Evolutionary conservation across 92 coral and sea anemone genomes (phyloP).

Genomic region (Pocillopora meandrina): DNA sequence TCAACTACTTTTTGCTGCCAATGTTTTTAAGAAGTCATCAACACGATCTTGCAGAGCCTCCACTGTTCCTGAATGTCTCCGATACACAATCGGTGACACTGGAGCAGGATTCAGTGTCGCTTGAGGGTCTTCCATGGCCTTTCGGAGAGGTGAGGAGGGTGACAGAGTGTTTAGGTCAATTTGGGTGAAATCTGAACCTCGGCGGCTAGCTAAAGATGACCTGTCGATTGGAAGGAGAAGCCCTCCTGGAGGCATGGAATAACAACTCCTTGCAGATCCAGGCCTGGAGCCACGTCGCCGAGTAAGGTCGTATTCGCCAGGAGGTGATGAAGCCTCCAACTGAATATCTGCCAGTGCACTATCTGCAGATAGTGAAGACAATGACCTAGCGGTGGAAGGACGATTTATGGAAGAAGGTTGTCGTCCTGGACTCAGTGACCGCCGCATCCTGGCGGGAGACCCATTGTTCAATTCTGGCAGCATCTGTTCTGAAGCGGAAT

Average conservation of each 20-base stretch:
- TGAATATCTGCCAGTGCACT: not conserved
- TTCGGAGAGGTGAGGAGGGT: slow-evolving; percentile 53
- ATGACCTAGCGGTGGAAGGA: slow-evolving; percentile 25
- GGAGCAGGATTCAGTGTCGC: slow-evolving; percentile 52
- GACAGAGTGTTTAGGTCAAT: slow-evolving; percentile 55
- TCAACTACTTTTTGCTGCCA: slow-evolving; percentile 41
- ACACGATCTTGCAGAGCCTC: slow-evolving; percentile 69
- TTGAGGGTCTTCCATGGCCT: slow-evolving; percentile 48
- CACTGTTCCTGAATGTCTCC: slow-evolving; percentile 43
- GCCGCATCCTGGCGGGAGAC: not conserved
- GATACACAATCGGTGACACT: slow-evolving; percentile 45
- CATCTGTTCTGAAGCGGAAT: slow-evolving; percentile 10
- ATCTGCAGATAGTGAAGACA: slow-evolving; percentile 6
- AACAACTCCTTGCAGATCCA: slow-evolving; percentile 22
- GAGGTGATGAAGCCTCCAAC: not conserved
- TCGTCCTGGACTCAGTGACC: slow-evolving; percentile 23
- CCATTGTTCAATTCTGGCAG: slow-evolving; percentile 31
- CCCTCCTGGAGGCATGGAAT: slow-evolving; percentile 3
- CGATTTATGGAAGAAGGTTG: slow-evolving; percentile 2
- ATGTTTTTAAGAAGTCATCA: slow-evolving; percentile 68
- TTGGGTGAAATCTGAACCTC: slow-evolving; percentile 63
- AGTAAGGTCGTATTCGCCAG: slow-evolving; percentile 17
- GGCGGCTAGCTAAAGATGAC: slow-evolving; percentile 39
- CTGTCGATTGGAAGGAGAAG: not conserved
- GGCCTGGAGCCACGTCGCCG: slow-evolving; percentile 34